Conservation (phyloP, 2,797 vertebrate species). For the Chaetophractus vellerosus region DNA sequence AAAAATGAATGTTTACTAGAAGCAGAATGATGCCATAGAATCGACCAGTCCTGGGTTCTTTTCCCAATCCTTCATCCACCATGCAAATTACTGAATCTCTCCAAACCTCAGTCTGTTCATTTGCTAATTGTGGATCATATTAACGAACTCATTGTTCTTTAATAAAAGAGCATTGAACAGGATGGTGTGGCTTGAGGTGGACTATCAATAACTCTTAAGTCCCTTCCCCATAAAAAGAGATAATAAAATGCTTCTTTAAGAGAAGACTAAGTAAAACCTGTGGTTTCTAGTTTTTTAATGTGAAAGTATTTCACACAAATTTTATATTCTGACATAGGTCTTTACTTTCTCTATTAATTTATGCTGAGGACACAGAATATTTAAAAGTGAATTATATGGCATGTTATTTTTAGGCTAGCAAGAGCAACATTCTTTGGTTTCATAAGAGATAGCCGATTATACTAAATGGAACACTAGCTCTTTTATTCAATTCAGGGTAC, state of each 20-base stretch:
- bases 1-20: background rate
- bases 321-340: constrained; percentile 75
- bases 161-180: constrained; percentile 63
- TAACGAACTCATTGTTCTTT: constrained; percentile 35
- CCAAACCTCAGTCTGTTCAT: constrained; percentile 50
- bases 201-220: constrained; percentile 70
- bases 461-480: constrained; percentile 15
- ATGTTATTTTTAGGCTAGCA: constrained; percentile 74
- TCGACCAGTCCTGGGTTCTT: background rate
- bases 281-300: constrained; percentile 72
- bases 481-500: constrained; percentile 22
- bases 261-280: constrained; percentile 74
- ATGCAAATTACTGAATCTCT: background rate
- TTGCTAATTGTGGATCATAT: constrained; percentile 26
- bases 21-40: background rate
- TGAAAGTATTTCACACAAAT: constrained; percentile 73
- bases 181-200: constrained; percentile 72
- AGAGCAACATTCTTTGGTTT: constrained; percentile 60
- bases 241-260: constrained; percentile 72
- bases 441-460: constrained; percentile 24
- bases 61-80: background rate
- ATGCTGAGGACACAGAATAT: constrained; percentile 34
- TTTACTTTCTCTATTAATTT: constrained; percentile 75
- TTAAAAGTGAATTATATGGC: constrained; percentile 63
- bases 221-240: constrained; percentile 59